A percentile compares a stretch with the other conserved stretches of the same genome.
phyloP scores from a whole-genome alignment of 2,113 vertebrate species.

The Hippocampus comes region DNA sequence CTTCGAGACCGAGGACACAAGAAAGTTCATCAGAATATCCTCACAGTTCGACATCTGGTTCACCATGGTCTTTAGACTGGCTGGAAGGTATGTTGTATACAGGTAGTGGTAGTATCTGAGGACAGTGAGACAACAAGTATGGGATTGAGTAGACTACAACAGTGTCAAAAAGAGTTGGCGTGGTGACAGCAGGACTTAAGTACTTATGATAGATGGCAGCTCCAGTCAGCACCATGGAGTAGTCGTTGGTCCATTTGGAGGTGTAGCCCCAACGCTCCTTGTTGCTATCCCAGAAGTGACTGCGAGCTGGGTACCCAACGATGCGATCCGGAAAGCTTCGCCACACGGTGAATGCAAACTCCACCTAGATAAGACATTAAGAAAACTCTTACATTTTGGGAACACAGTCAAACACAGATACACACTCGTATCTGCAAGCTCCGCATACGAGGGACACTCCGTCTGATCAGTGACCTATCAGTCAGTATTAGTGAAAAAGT shows the following conservation, averaged over 20 bases:
- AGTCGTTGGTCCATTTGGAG: conserved; percentile 99
- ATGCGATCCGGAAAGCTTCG: conserved; percentile 98
- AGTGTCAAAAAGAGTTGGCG: not conserved
- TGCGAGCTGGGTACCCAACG: conserved; percentile 95
- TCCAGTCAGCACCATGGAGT: conserved; percentile 99
- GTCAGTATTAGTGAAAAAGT: too few relatives aligned
- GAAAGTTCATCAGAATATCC: conserved; percentile 99
- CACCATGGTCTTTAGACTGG: conserved; percentile 91
- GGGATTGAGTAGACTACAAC: not conserved
- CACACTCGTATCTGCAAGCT: not conserved
- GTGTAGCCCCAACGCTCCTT: conserved; percentile 98
- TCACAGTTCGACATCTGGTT: conserved; percentile 99
- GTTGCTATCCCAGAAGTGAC: conserved; percentile 97
- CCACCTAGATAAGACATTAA: conserved; percentile 77
- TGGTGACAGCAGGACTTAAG: not conserved
- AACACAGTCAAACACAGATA: not conserved
- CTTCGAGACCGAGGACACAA: conserved; percentile 95
- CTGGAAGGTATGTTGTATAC: conserved; percentile 95
- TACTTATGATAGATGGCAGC: conserved; percentile 99
- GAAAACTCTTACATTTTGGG: not conserved
- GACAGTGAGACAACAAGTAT: not conserved
- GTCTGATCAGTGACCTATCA: too few relatives aligned
- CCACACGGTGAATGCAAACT: conserved; percentile 99
- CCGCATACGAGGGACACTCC: too few relatives aligned
- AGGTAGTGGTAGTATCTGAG: conserved; percentile 98